phyloP scores from a whole-genome alignment of 2,888 invertebrate genomes.

The Machimus atricapillus region DNA sequence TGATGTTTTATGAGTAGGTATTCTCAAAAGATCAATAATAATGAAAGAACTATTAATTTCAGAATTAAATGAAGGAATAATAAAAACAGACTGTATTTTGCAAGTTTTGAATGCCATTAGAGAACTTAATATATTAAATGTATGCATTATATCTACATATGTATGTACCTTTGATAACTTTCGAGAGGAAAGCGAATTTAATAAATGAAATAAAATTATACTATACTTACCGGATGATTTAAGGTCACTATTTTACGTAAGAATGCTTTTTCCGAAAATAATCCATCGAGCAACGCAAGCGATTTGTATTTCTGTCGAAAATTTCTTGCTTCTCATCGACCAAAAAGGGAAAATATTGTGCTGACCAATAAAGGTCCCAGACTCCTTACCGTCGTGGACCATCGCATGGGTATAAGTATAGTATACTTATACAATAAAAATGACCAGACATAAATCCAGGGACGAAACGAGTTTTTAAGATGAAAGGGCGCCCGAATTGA shows the following conservation, averaged over 20 bases:
- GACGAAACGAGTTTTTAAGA: slow-evolving; percentile 17
- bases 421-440: neutral
- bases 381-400: neutral
- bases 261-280: neutral
- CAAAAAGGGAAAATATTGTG: neutral
- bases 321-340: neutral
- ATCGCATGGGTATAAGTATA: neutral
- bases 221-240: neutral
- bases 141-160: too few relatives aligned
- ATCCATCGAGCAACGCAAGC: neutral
- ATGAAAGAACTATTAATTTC: too few relatives aligned
- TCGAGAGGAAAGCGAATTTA: too few relatives aligned
- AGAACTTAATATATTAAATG: too few relatives aligned
- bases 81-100: too few relatives aligned
- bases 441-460: slow-evolving; percentile 18
- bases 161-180: too few relatives aligned
- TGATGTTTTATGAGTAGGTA: too few relatives aligned
- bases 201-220: too few relatives aligned
- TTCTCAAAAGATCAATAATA: too few relatives aligned
- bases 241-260: neutral
- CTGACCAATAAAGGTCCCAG: neutral
- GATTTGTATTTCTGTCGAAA: neutral
- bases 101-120: too few relatives aligned
- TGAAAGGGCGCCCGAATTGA: neutral
- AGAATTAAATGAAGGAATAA: too few relatives aligned